These are phyloP conservation scores for Eupithecia insigniata DNA, from an alignment of 2,888 invertebrate species.

Conservation along the genomic window DNA sequence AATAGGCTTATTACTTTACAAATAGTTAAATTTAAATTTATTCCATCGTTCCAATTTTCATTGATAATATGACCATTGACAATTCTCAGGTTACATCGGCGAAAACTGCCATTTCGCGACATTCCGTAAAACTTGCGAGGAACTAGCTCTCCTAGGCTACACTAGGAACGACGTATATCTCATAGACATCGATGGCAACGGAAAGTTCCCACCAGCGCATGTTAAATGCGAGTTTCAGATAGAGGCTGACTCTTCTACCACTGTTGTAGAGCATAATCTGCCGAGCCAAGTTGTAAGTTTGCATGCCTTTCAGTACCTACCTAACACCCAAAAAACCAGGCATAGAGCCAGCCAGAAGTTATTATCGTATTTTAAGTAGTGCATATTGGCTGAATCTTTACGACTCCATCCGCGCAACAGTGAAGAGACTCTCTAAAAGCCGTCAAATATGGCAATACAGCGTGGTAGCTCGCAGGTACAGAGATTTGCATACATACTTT, in stretches of 20 bases:
- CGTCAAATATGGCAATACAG: too few species aligned
- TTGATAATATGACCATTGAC: background rate
- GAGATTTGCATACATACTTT: too few species aligned
- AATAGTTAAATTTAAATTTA: background rate
- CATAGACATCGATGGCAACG: slow-evolving; percentile 97
- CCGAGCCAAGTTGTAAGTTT: slow-evolving; percentile 91
- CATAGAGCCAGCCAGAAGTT: too few species aligned
- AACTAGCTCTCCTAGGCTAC: slow-evolving; percentile 93
- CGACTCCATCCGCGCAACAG: too few species aligned
- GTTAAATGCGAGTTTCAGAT: slow-evolving; percentile 97
- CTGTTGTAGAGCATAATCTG: slow-evolving; percentile 95
- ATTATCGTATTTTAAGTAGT: too few species aligned
- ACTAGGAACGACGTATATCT: slow-evolving; percentile 95
- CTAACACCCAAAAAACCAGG: too few species aligned
- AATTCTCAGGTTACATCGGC: slow-evolving; percentile 89
- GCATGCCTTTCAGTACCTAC: background rate
- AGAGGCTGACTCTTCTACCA: slow-evolving; percentile 93
- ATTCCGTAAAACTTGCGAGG: slow-evolving; percentile 96
- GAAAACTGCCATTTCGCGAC: slow-evolving; percentile 97
- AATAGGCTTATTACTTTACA: too few species aligned
- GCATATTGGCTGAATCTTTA: too few species aligned
- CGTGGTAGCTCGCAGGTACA: too few species aligned
- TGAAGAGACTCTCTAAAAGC: too few species aligned
- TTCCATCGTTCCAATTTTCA: background rate
- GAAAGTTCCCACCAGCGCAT: slow-evolving; percentile 94